Base-by-base conservation (phyloP, 2,797 vertebrate genomes). In the Coracias cyanogaster region DNA sequence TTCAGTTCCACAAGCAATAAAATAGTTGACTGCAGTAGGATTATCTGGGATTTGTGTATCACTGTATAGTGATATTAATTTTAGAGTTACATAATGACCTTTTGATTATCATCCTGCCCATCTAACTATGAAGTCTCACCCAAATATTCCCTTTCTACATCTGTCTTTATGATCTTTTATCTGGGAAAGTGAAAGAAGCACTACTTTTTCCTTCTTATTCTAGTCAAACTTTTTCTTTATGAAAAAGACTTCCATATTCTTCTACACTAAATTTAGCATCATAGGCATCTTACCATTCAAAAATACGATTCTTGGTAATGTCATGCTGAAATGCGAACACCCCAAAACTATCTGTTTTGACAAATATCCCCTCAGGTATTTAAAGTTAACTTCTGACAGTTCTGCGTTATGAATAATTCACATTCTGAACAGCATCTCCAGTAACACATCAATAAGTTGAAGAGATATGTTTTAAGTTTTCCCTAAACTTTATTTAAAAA, bases 401-500 rank as follows among this genome's bases (percentile, higher is more conserved):
- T 80, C 64, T 84, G 43, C 17, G 12, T 49, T 83, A 83, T 95
- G 58, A 93, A 95, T 94, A 96, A 96, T 95, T 97, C 78, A 93
- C 80, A 89, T 60, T 72, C 62, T 90, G 64, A 85, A 60, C 61
- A 96, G 41, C n/a, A 92, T 93, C 31, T 93, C 69, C 79, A 84
- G 39, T 79, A 94, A 81, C 45, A 85, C 31, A 93, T 96, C 71
- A 96, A 69, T 88, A 94, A 92, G 82, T 22, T 80, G n/a, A 54
- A 92, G 51, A 85, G 26, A 67, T 76, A 88, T 87, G 28, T 82
- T 94, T 96, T 84, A 94, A 76, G 8, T 85, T 92, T 96, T 24
- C 71, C 26, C 37, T 89, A 73, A 93, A 94, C 14, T 67, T 65
- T 65, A 57, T 91, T 72, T 43, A 33, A 87, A 87, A 95, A 97